Evolutionary conservation across 1,140 invertebrate species (phyloP), one percentile per base, ranked within the genome.

Genomic region (Holotrichia oblita): DNA sequence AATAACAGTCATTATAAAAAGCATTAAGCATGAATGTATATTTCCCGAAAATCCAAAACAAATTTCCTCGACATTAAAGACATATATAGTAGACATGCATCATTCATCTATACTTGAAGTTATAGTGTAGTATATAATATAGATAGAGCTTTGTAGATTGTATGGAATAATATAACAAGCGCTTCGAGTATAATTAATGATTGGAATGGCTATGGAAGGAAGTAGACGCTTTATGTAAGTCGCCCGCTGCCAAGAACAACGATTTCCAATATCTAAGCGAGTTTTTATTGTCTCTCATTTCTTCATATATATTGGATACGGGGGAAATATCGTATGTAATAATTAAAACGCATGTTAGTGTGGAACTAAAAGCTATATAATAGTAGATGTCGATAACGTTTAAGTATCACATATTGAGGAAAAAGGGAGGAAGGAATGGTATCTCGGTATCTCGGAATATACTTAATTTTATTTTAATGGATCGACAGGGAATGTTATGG

Each of bases 11-110:
- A 55, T 55, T 55, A 55, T 55, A 55, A 55, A 17, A 55, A 55
- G 48, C 48, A 55, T 55, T 55, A 34, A 55, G 48, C 48, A 55
- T 55, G 48, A 55, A 55, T 55, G 48, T 55, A 55, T 55, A 55
- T 55, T 55, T 55, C 48, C 48, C n/a, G 48, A 55, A 55, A 55
- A 55, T 55, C 48, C 48, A 55, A 55, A 55, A 55, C 48, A 55
- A 55, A 55, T 55, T 55, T 55, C 48, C 48, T 55, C 14, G n/a
- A 55, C 48, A 17, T 55, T 55, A 17, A 55, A 55, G 14, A 17
- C 48, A 14, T 34, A 34, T 34, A 34, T 34, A 34, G 27, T 34
- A 34, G n/a, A 17, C 48, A n/a, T 55, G 17, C 14, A 55, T 55
- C 48, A 55, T 55, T 17, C 48, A 55, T 55, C 48, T 55, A 55